Evolutionary conservation across 2,797 vertebrate genomes (phyloP).

Genomic region (Lates japonicus): DNA sequence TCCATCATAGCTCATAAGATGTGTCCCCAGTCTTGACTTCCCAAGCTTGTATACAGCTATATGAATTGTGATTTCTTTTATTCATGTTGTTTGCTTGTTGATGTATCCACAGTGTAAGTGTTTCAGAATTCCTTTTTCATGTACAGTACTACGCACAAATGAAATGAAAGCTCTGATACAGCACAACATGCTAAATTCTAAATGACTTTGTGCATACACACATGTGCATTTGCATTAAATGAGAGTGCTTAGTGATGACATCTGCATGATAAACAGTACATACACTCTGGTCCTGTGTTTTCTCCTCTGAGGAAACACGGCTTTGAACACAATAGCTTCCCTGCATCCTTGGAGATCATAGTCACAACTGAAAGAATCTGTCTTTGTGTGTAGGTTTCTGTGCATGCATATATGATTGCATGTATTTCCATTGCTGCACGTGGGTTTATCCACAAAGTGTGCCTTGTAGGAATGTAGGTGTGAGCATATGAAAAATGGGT

Average conservation of each 20-base stretch:
- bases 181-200: slow-evolving; percentile 26
- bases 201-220: slow-evolving; percentile 1
- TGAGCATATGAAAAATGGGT: not conserved
- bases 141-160: slow-evolving; percentile 7
- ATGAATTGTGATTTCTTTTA: slow-evolving; percentile 20
- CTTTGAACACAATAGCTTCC: slow-evolving; percentile 28
- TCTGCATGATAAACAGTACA: slow-evolving; percentile 47
- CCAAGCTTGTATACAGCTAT: slow-evolving; percentile 1
- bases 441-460: no score
- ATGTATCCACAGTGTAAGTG: slow-evolving; percentile 27
- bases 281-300: not conserved
- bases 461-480: not conserved
- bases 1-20: not conserved
- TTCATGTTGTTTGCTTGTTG: slow-evolving; percentile 35
- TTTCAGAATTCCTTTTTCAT: slow-evolving; percentile 40
- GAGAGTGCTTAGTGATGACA: slow-evolving; percentile 4
- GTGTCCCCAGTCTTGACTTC: slow-evolving; percentile 18
- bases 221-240: slow-evolving; percentile 31
- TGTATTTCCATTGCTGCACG: not conserved
- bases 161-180: slow-evolving; percentile 14
- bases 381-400: slow-evolving; percentile 10
- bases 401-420: slow-evolving; percentile 7
- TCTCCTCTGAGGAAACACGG: slow-evolving; percentile 27
- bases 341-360: slow-evolving; percentile 30
- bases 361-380: slow-evolving; percentile 21